A percentile compares a stretch with the other conserved stretches of the same genome.
These are phyloP conservation scores for Choristoneura rosaceana DNA, from an alignment of 2,888 invertebrate genomes.

Conservation along the genomic window DNA sequence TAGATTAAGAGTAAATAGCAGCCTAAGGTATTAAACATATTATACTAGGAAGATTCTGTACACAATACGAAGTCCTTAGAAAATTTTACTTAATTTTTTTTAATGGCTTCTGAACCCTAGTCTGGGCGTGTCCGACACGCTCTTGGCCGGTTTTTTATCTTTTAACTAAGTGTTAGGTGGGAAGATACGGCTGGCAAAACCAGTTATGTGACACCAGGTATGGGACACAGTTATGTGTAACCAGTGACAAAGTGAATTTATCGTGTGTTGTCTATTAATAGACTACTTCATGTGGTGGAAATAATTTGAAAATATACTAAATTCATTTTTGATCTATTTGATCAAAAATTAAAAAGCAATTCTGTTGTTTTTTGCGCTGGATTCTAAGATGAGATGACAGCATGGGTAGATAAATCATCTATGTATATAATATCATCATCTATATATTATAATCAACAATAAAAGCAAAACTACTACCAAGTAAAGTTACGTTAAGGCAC, in stretches of 20 bases:
- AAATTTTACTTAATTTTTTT: too few species aligned
- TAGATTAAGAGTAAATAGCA: too few species aligned
- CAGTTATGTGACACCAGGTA: conserved; percentile 34
- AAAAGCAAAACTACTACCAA: neutral
- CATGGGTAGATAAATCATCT: neutral
- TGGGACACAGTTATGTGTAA: too few species aligned
- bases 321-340: neutral
- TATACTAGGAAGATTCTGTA: too few species aligned
- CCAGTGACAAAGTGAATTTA: conserved; percentile 1
- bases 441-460: neutral
- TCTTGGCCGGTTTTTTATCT: neutral
- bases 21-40: too few species aligned
- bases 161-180: conserved; percentile 31
- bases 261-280: conserved; percentile 13
- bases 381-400: neutral
- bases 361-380: neutral
- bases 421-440: neutral
- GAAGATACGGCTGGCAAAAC: conserved; percentile 16
- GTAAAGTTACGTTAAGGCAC: neutral
- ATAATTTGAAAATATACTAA: neutral
- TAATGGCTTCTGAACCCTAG: too few species aligned
- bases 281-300: conserved; percentile 7
- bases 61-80: too few species aligned
- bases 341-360: neutral
- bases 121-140: too few species aligned